Evolutionary conservation across 35 echinoderm and acorn worm species (phyloP).

Genomic region (Apostichopus californicus): DNA sequence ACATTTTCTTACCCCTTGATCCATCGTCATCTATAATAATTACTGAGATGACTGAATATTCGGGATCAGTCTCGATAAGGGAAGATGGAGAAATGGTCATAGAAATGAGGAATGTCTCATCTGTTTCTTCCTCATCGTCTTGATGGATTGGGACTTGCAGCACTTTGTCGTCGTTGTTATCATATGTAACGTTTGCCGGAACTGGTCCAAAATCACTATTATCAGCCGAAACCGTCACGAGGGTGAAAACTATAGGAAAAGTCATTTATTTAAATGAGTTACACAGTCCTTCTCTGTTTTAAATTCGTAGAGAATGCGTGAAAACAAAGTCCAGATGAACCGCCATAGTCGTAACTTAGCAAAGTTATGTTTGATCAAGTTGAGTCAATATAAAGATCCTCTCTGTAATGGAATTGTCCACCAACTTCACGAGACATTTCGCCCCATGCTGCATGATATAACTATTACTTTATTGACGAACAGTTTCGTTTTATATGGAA

Average conservation of each 20-base stretch:
- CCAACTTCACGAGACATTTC: too few species aligned
- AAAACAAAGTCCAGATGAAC: too few species aligned
- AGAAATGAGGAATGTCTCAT: not conserved
- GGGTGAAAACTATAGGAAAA: not conserved
- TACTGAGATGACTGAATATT: not conserved
- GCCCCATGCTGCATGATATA: too few species aligned
- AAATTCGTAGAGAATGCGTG: too few species aligned
- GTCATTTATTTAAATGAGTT: too few species aligned
- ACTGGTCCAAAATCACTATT: not conserved
- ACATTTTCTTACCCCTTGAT: not conserved
- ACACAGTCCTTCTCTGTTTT: too few species aligned
- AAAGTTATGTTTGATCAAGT: too few species aligned
- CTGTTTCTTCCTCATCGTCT: not conserved
- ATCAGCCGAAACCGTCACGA: not conserved
- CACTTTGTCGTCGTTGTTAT: not conserved
- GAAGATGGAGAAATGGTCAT: not conserved
- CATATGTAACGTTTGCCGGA: not conserved
- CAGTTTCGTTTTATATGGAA: too few species aligned
- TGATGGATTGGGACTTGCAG: not conserved
- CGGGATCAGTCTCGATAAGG: not conserved
- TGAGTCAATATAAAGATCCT: too few species aligned
- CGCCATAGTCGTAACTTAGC: too few species aligned
- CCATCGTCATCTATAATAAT: slow-evolving; percentile 1
- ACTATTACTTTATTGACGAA: too few species aligned
- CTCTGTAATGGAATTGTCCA: too few species aligned